Conservation (phyloP, 2,113 vertebrate species). For the Lichenostomus cassidix region DNA sequence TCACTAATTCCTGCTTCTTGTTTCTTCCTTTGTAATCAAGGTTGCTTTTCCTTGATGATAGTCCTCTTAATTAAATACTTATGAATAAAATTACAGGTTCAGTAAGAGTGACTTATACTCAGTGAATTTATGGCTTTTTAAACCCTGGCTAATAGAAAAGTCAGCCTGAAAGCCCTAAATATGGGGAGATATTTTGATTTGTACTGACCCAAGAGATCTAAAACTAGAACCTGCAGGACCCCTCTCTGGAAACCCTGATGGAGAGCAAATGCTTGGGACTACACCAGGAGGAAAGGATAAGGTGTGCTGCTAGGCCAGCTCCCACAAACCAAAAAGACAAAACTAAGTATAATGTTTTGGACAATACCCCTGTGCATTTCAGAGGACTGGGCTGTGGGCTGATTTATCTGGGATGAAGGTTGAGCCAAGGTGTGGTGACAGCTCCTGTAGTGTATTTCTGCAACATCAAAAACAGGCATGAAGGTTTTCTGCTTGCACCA, state of each 20-base stretch:
- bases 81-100: neutral
- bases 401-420: neutral
- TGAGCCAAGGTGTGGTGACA: accelerated
- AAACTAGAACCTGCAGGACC: neutral
- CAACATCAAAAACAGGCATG: neutral
- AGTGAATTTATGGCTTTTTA: neutral
- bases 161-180: neutral
- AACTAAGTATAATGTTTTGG: accelerated
- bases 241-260: too few relatives aligned
- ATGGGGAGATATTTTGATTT: neutral
- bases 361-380: accelerated
- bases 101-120: accelerated
- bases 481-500: neutral
- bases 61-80: neutral
- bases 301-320: neutral
- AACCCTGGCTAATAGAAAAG: neutral
- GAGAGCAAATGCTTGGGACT: neutral
- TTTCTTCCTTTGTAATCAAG: neutral
- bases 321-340: neutral
- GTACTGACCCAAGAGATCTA: neutral
- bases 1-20: neutral
- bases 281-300: neutral
- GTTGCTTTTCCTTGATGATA: neutral
- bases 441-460: neutral
- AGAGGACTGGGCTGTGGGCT: neutral